phyloP scores from a whole-genome alignment of 2,888 invertebrate genomes.

The Nemotelus nigrinus region DNA sequence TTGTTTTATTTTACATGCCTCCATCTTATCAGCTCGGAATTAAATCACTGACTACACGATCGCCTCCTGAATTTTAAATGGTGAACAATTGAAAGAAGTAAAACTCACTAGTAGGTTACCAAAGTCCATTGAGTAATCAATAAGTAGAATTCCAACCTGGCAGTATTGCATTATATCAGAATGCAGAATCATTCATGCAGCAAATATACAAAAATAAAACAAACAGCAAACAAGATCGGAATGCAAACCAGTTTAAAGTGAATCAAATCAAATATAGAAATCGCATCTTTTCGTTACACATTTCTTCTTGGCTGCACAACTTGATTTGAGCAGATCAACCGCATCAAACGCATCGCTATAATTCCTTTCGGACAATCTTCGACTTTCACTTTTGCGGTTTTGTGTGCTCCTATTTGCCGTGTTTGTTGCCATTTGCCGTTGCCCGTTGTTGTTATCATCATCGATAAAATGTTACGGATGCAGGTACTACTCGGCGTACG shows the following conservation, averaged over 20 bases:
- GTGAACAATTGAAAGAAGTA: too few species aligned
- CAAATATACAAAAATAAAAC: constrained; percentile 3
- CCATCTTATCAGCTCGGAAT: too few species aligned
- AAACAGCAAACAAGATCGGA: constrained; percentile 8
- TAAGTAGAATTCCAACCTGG: too few species aligned
- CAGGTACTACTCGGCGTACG: constrained; percentile 13
- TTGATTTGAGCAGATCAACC: constrained; percentile 38
- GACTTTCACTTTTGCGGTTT: constrained; percentile 44
- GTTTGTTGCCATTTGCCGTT: neutral
- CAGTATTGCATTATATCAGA: neutral
- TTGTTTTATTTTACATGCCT: too few species aligned
- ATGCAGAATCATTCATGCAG: constrained; percentile 19
- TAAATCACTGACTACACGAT: too few species aligned
- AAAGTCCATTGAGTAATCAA: too few species aligned
- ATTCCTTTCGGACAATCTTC: constrained; percentile 42
- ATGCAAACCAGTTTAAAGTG: constrained; percentile 33
- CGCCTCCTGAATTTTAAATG: too few species aligned
- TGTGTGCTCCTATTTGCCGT: constrained; percentile 9
- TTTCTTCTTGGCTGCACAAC: constrained; percentile 34
- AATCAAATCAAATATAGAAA: constrained; percentile 37
- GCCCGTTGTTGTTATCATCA: constrained; percentile 20
- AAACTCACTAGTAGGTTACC: too few species aligned
- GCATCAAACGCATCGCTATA: constrained; percentile 44
- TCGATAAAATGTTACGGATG: constrained; percentile 38
- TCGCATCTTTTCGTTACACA: constrained; percentile 40